A percentile compares a stretch with the other conserved stretches of the same genome.
These are phyloP conservation scores for Morpho deidamia DNA, from an alignment of 2,888 invertebrate genomes.

Conservation along the genomic window DNA sequence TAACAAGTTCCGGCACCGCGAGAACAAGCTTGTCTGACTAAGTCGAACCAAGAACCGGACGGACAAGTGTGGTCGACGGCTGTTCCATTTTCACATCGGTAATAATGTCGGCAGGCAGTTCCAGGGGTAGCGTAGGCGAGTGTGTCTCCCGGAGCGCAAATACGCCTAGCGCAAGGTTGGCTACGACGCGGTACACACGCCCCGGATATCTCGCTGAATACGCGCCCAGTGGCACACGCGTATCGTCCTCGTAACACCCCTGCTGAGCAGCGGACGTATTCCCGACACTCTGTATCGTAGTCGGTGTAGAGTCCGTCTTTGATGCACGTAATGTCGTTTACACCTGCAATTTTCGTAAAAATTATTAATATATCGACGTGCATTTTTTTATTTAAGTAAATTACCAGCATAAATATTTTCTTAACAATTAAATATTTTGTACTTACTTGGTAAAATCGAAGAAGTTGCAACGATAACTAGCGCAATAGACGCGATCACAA, in stretches of 20 bases:
- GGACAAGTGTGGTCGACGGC: slow-evolving; percentile 71
- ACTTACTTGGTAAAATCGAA: slow-evolving; percentile 50
- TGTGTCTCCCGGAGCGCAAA: slow-evolving; percentile 52
- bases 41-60: slow-evolving; percentile 75
- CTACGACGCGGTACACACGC: slow-evolving; percentile 58
- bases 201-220: slow-evolving; percentile 60
- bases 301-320: slow-evolving; percentile 67
- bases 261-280: slow-evolving; percentile 61
- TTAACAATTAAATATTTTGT: background rate
- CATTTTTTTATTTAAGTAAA: background rate
- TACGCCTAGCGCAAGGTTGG: slow-evolving; percentile 56
- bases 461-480: slow-evolving; percentile 30
- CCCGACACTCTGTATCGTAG: slow-evolving; percentile 61
- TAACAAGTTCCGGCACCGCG: slow-evolving; percentile 77
- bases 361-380: background rate
- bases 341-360: slow-evolving; percentile 38
- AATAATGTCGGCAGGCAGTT: slow-evolving; percentile 77
- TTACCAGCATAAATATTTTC: no score
- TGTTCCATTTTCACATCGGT: slow-evolving; percentile 73
- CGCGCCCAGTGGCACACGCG: slow-evolving; percentile 54
- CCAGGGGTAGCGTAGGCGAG: slow-evolving; percentile 75
- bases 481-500: slow-evolving; percentile 27
- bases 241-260: slow-evolving; percentile 49
- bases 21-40: slow-evolving; percentile 71
- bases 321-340: slow-evolving; percentile 43